Evolutionary conservation across 2,888 invertebrate species (phyloP), one percentile per base, ranked within the genome.

Genomic region (Ectropis crepuscularia): DNA sequence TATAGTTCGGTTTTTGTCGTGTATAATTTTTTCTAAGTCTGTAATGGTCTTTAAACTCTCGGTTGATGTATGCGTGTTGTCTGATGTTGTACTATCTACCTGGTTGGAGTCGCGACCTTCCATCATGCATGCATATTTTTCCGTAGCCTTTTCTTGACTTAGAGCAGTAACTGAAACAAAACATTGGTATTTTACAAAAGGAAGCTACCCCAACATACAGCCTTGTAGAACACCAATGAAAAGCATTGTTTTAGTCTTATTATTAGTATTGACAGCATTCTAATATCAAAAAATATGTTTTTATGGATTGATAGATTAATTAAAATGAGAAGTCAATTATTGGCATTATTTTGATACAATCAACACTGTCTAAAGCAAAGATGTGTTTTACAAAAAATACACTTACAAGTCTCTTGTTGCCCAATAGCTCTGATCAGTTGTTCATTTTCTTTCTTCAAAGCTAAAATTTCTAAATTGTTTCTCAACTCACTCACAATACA

Each of bases 21-120:
- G 80, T 66, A 91, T 78, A 57, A 90, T 89, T 74, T 80, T 89
- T 79, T 92, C 91, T 80, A 92, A 81, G 75, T 92, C 90, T 67
- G 86, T 75, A 71, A 91, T 89, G 61, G 90, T 90, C 73, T 88
- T 89, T 72, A 83, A 76, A 75, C 86, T 89, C 63, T 90, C 90
- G 71, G 80, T 77, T 61, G 88, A 89, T 71, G 88, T 85, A 69
- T 87, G 85, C 75, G 85, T 82, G 74, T 83, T 76, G 71, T 90
- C 88, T 73, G 86, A 83, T 67, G 87, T 81, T 73, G 81, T 79
- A 74, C 81, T 88, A 90, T 87, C 85, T 88, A 90, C 90, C 90
- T 90, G 89, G 57, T 80, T 78, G n/a, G 81, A 75, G 57, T 82
- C 83, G 55, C 71, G 80, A 12, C 82, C 81, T 70, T 76, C 86